A percentile compares a stretch with the other conserved stretches of the same genome.
Evolutionary conservation across 2,888 invertebrate species (phyloP).

Genomic region (Pelosia muscerda): DNA sequence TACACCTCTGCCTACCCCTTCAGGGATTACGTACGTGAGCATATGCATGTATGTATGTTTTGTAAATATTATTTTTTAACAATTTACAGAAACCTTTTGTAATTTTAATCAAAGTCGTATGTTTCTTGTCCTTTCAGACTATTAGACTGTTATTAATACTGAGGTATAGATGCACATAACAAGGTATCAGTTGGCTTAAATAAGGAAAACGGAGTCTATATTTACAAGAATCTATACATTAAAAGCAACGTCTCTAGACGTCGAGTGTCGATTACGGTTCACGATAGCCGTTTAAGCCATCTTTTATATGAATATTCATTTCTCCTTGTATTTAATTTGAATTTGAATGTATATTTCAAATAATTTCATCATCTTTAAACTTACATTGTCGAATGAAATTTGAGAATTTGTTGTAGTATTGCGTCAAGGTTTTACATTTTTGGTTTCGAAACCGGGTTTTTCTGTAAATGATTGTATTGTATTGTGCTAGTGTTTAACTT

Average conservation of each 20-base stretch:
- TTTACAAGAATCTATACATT: neutral
- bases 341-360: neutral
- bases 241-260: constrained; percentile 2
- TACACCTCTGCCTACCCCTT: no score
- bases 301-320: neutral
- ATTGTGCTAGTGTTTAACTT: no score
- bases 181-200: neutral
- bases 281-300: neutral
- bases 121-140: no score
- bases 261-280: neutral
- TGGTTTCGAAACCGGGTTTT: neutral
- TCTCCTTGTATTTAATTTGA: neutral
- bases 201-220: neutral
- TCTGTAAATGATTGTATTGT: neutral
- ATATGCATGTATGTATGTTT: no score
- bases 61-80: no score
- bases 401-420: neutral
- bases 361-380: neutral
- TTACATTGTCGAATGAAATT: neutral
- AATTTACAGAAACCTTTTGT: no score
- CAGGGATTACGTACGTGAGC: no score
- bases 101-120: no score
- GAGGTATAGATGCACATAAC: neutral
- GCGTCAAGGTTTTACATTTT: neutral
- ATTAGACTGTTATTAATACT: neutral